Base-by-base conservation (phyloP, 2,797 vertebrate species). In the Darevskia nairensis region DNA sequence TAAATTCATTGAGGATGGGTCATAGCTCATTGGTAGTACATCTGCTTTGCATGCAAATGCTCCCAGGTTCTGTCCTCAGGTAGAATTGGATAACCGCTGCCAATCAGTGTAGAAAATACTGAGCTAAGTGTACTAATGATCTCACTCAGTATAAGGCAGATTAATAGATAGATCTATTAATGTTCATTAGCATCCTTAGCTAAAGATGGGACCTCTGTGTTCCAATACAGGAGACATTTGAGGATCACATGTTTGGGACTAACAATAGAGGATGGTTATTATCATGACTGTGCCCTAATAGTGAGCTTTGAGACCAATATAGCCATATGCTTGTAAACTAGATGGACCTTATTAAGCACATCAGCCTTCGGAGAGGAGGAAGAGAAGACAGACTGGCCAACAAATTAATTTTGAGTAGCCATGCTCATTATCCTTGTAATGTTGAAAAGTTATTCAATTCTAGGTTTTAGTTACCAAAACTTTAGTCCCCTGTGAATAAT, bases 401-500 rank as follows among this genome's bases (percentile, higher is more conserved):
- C 19, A 64, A 69, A 74, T 72, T 39, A 2, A 25, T 39, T 41
- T 41, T 2, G 0, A 41, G 23, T 39, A 41, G 39, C 1, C 13
- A 0, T 2, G 39, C 77, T 71, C 85, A 80, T 80, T 86, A 79
- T 32, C 2, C 8, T 71, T 86, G 77, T 69, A 59, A 72, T 72
- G 77, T 55, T 27, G 44, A 39, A 86, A 86, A 86, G 76, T 69
- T 86, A 9, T 80, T 39, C 64, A 15, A 4, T 69, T 92, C 88
- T 69, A 23, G 71, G 85, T 64, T 29, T 86, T 29, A 32, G 7
- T n/a, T 1, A 74, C 41, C 71, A 61, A 89, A 90, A 72, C 27
- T 46, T 88, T 80, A 90, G 82, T 82, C 13, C n/a, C 4, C 39
- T 44, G 64, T 64, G 59, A 94, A 41, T 46, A 50, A 74, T 81